Percentiles rank a stretch among this genome's conserved stretches.
Evolutionary conservation across 1,140 invertebrate species (phyloP).

Genomic region (Drosophila nigromelanica): DNA sequence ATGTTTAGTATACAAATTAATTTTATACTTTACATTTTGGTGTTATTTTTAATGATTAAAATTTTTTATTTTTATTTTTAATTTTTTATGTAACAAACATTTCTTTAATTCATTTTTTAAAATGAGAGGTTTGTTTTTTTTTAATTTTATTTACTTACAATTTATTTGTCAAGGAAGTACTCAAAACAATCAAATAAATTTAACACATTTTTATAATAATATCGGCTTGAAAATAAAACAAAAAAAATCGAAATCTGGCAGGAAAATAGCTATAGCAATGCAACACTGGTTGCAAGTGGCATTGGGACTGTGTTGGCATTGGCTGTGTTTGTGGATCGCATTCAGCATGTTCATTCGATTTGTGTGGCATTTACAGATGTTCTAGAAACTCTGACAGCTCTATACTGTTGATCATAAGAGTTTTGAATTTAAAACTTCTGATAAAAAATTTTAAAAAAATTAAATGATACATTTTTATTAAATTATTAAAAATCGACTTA

Average conservation of each 20-base stretch:
- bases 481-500: too few species aligned
- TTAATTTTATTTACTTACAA: neutral
- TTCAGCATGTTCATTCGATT: constrained; percentile 15
- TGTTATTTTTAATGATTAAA: too few species aligned
- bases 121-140: neutral
- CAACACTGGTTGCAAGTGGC: constrained; percentile 21
- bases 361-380: constrained; percentile 20
- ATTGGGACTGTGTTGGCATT: constrained; percentile 12
- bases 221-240: neutral
- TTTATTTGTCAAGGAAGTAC: neutral
- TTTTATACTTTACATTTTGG: too few species aligned
- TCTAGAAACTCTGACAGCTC: constrained; percentile 4
- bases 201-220: neutral
- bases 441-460: too few species aligned
- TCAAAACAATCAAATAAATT: neutral
- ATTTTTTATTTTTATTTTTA: too few species aligned
- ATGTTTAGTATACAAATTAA: too few species aligned
- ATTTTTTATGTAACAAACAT: too few species aligned
- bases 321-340: constrained; percentile 41
- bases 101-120: too few species aligned
- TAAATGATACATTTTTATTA: too few species aligned
- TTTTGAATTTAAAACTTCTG: neutral
- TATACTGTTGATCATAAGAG: neutral
- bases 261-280: neutral
- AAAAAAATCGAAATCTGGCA: neutral